A percentile compares a stretch with the other conserved stretches of the same genome.
These are phyloP conservation scores for Zaprionus camerounensis DNA, from an alignment of 1,140 invertebrate genomes.

Conservation along the genomic window DNA sequence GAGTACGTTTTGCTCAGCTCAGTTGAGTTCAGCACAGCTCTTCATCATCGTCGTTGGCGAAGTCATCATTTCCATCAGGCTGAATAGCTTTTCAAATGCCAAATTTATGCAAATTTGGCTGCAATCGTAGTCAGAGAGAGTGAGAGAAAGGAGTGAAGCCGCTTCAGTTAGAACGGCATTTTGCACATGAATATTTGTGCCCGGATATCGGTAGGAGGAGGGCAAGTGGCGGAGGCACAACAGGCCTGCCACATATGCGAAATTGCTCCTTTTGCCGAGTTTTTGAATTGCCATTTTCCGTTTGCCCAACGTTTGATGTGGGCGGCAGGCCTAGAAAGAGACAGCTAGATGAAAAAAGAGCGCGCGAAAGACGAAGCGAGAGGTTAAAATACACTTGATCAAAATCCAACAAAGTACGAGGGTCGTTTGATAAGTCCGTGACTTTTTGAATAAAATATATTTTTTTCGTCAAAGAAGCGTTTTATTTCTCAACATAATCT, in stretches of 20 bases:
- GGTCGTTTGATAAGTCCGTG: too few species aligned
- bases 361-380: not conserved
- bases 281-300: constrained; percentile 69
- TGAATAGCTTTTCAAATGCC: constrained; percentile 79
- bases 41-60: constrained; percentile 60
- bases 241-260: constrained; percentile 56
- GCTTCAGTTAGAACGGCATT: constrained; percentile 45
- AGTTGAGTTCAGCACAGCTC: constrained; percentile 51
- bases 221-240: constrained; percentile 1
- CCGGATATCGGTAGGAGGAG: constrained; percentile 24
- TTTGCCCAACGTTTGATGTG: constrained; percentile 51
- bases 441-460: too few species aligned
- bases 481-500: too few species aligned
- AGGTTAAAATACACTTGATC: constrained; percentile 4
- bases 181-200: constrained; percentile 77
- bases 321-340: constrained; percentile 22
- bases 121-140: constrained; percentile 29
- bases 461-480: too few species aligned
- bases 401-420: not conserved
- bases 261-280: constrained; percentile 67
- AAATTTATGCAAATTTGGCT: constrained; percentile 76
- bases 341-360: not conserved
- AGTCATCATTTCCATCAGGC: constrained; percentile 76
- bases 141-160: not conserved
- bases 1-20: constrained; percentile 26